A percentile compares a stretch with the other conserved stretches of the same genome.
Conservation (phyloP, 2,888 invertebrate species). For the Lordiphosa fenestrarum region DNA sequence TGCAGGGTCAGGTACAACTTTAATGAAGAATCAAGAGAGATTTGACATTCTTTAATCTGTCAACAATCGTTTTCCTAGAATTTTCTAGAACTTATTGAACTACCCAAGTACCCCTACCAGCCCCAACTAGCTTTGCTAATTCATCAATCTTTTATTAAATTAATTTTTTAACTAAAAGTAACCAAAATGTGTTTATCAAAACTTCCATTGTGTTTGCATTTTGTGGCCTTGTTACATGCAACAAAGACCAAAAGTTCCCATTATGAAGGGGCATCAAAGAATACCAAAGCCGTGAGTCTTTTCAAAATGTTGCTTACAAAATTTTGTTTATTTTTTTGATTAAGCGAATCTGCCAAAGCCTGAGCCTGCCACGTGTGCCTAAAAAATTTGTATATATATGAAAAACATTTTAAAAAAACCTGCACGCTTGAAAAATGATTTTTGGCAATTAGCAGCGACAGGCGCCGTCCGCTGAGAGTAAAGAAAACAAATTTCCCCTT, state of each 20-base stretch:
- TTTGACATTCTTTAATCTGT: too few relatives aligned
- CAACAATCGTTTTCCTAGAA: too few relatives aligned
- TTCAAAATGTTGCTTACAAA: slow-evolving; percentile 48
- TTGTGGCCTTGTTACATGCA: background rate
- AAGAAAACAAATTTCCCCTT: slow-evolving; percentile 7
- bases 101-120: too few relatives aligned
- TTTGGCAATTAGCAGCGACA: slow-evolving; percentile 66
- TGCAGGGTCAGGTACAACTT: too few relatives aligned
- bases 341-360: slow-evolving; percentile 57
- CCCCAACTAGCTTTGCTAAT: too few relatives aligned
- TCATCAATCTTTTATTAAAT: too few relatives aligned
- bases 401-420: slow-evolving; percentile 22
- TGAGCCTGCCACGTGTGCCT: slow-evolving; percentile 24
- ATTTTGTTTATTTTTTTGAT: slow-evolving; percentile 68
- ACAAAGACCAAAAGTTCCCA: background rate
- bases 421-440: slow-evolving; percentile 68
- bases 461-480: slow-evolving; percentile 34
- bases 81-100: too few relatives aligned
- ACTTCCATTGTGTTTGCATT: background rate
- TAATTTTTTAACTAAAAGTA: too few relatives aligned
- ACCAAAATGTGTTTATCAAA: too few relatives aligned
- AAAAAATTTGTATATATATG: slow-evolving; percentile 19
- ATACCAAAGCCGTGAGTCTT: background rate
- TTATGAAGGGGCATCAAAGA: slow-evolving; percentile 1
- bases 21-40: too few relatives aligned